These are phyloP conservation scores for Rhinichthys klamathensis DNA, from an alignment of 2,113 vertebrate species.

Conservation along the genomic window DNA sequence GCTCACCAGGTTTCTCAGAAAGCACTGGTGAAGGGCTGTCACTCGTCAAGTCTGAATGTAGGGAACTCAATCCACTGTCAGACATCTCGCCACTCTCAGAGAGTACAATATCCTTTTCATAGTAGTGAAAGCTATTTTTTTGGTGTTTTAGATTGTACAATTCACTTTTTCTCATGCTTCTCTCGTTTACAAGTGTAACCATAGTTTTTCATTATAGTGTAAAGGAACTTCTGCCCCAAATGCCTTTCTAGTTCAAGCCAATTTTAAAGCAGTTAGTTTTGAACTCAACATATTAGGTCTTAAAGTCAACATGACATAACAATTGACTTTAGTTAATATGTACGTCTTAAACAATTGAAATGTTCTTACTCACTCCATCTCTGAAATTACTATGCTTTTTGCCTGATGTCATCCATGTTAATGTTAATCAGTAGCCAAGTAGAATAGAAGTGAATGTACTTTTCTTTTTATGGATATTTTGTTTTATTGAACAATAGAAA, in stretches of 20 bases:
- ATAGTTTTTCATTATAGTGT: too few relatives aligned
- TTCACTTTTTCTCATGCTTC: neutral
- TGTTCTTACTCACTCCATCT: neutral
- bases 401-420: neutral
- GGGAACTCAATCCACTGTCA: constrained; percentile 84
- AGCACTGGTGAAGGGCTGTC: constrained; percentile 92
- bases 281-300: too few relatives aligned
- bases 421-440: neutral
- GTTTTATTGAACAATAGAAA: neutral
- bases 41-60: constrained; percentile 96
- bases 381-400: neutral
- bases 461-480: neutral
- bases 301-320: neutral
- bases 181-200: neutral
- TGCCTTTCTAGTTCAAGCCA: neutral
- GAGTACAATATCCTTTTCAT: constrained; percentile 98
- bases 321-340: constrained; percentile 43
- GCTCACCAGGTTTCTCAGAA: constrained; percentile 91
- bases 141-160: neutral
- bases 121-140: neutral
- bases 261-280: too few relatives aligned
- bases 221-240: neutral
- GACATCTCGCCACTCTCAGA: constrained; percentile 98
- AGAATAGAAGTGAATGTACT: neutral
- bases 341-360: constrained; percentile 23